phyloP scores from a whole-genome alignment of 2,797 vertebrate genomes.

The Tachyglossus aculeatus region DNA sequence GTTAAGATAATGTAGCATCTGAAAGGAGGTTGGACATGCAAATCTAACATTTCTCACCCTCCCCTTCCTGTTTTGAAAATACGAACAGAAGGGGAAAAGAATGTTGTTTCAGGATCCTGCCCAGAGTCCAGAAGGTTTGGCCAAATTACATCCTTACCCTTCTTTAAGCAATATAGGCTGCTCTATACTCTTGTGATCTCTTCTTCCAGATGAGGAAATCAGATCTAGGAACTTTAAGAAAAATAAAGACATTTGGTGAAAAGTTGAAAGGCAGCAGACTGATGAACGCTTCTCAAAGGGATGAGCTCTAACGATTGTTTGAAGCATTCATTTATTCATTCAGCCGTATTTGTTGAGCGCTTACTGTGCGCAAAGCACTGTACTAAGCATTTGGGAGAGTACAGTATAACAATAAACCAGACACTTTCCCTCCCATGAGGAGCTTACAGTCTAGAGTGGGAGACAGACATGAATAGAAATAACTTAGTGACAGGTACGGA shows the following conservation, averaged over 20 bases:
- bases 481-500: too few species aligned
- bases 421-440: too few species aligned
- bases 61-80: background rate
- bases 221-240: conserved; percentile 90
- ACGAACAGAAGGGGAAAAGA: conserved; percentile 13
- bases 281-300: too few species aligned
- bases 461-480: too few species aligned
- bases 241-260: background rate
- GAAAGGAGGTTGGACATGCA: background rate
- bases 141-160: conserved; percentile 82
- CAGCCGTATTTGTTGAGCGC: too few species aligned
- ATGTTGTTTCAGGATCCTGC: conserved; percentile 3
- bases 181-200: conserved; percentile 96
- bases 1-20: conserved; percentile 29
- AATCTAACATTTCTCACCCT: background rate
- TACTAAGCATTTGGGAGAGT: too few species aligned
- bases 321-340: too few species aligned
- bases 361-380: too few species aligned
- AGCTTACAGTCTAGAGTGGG: too few species aligned
- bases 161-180: conserved; percentile 97
- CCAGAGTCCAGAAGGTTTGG: background rate
- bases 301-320: too few species aligned
- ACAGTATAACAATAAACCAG: too few species aligned
- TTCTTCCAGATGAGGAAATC: conserved; percentile 96
- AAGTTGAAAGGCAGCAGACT: background rate